phyloP scores from a whole-genome alignment of 2,888 invertebrate genomes.

The Drosophila kanekoi region DNA sequence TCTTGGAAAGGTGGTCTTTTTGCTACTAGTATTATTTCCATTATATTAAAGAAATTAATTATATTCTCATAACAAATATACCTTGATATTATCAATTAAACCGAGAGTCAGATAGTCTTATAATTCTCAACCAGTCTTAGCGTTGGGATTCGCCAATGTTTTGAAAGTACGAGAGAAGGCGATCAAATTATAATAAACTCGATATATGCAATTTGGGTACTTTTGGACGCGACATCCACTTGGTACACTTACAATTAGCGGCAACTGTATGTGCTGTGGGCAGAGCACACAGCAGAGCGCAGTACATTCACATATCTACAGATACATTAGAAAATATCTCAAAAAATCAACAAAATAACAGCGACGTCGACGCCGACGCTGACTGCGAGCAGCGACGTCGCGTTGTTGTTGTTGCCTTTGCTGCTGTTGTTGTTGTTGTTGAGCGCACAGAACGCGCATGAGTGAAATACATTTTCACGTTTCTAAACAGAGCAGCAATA shows the following conservation, averaged over 20 bases:
- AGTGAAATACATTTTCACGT: constrained; percentile 80
- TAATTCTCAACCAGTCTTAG: too few species aligned
- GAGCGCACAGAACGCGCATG: constrained; percentile 70
- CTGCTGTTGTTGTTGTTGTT: constrained; percentile 40
- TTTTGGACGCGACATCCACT: neutral
- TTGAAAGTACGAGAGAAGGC: too few species aligned
- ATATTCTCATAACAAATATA: too few species aligned
- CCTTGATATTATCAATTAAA: too few species aligned
- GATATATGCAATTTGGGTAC: neutral
- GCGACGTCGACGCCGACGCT: constrained; percentile 35
- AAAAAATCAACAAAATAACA: constrained; percentile 77
- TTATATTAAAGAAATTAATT: too few species aligned
- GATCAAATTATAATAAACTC: too few species aligned
- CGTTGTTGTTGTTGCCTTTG: constrained; percentile 2
- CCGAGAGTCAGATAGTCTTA: too few species aligned
- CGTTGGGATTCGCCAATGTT: too few species aligned
- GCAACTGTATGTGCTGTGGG: constrained; percentile 49
- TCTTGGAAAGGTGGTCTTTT: too few species aligned
- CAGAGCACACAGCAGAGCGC: constrained; percentile 40
- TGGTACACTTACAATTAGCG: constrained; percentile 42
- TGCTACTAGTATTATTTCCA: too few species aligned
- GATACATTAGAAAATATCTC: constrained; percentile 81
- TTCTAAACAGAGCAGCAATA: constrained; percentile 74
- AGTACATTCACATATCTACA: constrained; percentile 70
- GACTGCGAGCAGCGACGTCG: constrained; percentile 30